These are phyloP conservation scores for Bombylius discolor DNA, from an alignment of 2,888 invertebrate species.

Conservation along the genomic window DNA sequence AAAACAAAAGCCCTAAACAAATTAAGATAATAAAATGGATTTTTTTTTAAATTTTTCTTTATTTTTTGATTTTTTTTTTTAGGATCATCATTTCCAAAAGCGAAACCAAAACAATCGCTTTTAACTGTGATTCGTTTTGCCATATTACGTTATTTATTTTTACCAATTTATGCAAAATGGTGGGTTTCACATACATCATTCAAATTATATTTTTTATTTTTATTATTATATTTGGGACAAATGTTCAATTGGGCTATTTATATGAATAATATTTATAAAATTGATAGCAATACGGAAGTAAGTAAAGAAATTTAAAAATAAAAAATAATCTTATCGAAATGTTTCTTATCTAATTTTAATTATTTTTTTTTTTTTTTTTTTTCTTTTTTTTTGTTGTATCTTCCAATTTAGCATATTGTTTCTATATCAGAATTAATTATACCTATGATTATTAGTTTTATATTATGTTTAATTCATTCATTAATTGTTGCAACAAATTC, in stretches of 20 bases:
- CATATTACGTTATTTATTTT: slow-evolving; percentile 62
- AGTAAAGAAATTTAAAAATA: slow-evolving; percentile 20
- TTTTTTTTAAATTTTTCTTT: not conserved
- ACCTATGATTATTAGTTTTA: slow-evolving; percentile 58
- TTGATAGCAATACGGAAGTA: slow-evolving; percentile 17
- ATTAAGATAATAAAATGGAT: not conserved
- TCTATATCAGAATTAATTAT: slow-evolving; percentile 56
- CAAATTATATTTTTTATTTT: slow-evolving; percentile 57
- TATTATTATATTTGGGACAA: slow-evolving; percentile 68
- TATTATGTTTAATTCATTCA: slow-evolving; percentile 64
- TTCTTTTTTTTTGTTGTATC: not conserved
- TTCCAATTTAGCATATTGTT: slow-evolving; percentile 38
- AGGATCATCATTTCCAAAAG: slow-evolving; percentile 93
- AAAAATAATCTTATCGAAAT: slow-evolving; percentile 3
- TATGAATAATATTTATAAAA: slow-evolving; percentile 29
- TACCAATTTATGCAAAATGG: slow-evolving; percentile 79
- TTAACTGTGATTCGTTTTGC: slow-evolving; percentile 74
- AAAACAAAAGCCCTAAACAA: too few species aligned
- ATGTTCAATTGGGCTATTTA: slow-evolving; percentile 36
- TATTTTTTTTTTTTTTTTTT: not conserved
- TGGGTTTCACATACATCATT: slow-evolving; percentile 81
- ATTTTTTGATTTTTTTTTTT: not conserved
- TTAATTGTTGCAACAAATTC: slow-evolving; percentile 61
- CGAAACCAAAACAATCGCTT: slow-evolving; percentile 86
- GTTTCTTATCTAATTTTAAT: not conserved